Evolutionary conservation across 1,140 invertebrate genomes (phyloP), one percentile per base, ranked within the genome.

Genomic region (Spodoptera frugiperda): DNA sequence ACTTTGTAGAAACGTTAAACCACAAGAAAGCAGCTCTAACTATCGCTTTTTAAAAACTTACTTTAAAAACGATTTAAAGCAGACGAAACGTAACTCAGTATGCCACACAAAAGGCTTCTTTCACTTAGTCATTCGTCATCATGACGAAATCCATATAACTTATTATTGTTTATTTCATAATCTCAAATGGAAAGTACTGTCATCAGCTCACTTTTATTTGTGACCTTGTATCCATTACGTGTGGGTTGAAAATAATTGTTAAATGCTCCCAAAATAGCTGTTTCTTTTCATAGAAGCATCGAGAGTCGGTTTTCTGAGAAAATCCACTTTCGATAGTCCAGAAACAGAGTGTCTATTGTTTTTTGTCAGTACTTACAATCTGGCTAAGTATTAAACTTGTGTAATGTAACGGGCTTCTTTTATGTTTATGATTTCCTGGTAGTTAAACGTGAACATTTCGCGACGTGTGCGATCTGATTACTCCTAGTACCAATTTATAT

Each of bases 221-320:
- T 61, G 39, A 61, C 33, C 57, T 61, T 61, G 57, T 39, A 61
- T 39, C 33, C 9, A 61, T 2, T 33, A 59, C 55, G 57, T 19
- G 57, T 61, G 57, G 57, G 57, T 12, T 61, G 57, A 33, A 30
- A 1, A 9, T 33, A 44, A 61, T 61, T 61, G 57, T 61, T 61
- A 6, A 14, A n/a, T 17, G 39, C 9, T 61, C n/a, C 33, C 9
- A 39, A 39, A 39, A 25, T 25, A 39, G n/a, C 3, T 17, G 33
- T 17, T 44, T 61, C n/a, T 15, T 44, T 61, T 39, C 33, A 39
- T 39, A 17, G 57, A 59, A 39, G 30, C 15, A 59, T 14, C 1
- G 57, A 61, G 9, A 61, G 33, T 61, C 44, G 3, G 6, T 39
- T 15, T 61, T 61, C 57, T 10, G 9, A 61, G 57, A 61, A 61